These are phyloP conservation scores for Drosophila atripex DNA, from an alignment of 2,888 invertebrate genomes.

Conservation along the genomic window DNA sequence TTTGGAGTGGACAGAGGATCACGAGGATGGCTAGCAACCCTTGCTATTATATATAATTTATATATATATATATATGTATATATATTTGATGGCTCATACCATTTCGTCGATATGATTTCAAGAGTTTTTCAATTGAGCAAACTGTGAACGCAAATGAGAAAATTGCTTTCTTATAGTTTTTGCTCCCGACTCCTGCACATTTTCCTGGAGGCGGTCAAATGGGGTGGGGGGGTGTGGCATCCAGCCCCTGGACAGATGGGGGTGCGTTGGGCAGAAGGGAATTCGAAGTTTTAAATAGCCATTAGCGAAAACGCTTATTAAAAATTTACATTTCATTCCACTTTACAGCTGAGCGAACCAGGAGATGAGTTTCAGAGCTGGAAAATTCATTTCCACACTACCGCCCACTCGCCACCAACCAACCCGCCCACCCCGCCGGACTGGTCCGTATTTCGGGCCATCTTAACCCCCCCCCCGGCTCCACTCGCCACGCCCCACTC, in stretches of 20 bases:
- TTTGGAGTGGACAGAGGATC: slow-evolving; percentile 33
- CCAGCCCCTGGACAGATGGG: slow-evolving; percentile 3
- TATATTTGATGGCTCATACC: not conserved
- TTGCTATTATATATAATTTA: no score
- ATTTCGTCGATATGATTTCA: slow-evolving; percentile 32
- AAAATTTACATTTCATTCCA: slow-evolving; percentile 83
- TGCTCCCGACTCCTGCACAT: slow-evolving; percentile 33
- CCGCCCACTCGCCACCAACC: slow-evolving; percentile 1
- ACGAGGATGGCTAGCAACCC: slow-evolving; percentile 2
- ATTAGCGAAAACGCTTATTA: slow-evolving; percentile 84
- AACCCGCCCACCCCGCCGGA: not conserved
- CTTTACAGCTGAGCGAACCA: slow-evolving; percentile 74
- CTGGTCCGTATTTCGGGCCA: not conserved
- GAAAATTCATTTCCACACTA: slow-evolving; percentile 44
- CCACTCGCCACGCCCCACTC: not conserved
- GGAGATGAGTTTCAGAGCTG: slow-evolving; percentile 44
- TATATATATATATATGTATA: not conserved
- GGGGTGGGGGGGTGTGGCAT: not conserved
- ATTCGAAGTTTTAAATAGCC: slow-evolving; percentile 81
- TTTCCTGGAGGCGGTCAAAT: not conserved
- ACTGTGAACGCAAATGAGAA: slow-evolving; percentile 70
- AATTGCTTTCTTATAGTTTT: slow-evolving; percentile 77
- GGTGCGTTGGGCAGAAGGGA: slow-evolving; percentile 34
- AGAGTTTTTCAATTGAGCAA: slow-evolving; percentile 78
- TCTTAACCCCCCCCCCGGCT: no score